phyloP scores from a whole-genome alignment of 2,797 vertebrate species.

The Erpetoichthys calabaricus region DNA sequence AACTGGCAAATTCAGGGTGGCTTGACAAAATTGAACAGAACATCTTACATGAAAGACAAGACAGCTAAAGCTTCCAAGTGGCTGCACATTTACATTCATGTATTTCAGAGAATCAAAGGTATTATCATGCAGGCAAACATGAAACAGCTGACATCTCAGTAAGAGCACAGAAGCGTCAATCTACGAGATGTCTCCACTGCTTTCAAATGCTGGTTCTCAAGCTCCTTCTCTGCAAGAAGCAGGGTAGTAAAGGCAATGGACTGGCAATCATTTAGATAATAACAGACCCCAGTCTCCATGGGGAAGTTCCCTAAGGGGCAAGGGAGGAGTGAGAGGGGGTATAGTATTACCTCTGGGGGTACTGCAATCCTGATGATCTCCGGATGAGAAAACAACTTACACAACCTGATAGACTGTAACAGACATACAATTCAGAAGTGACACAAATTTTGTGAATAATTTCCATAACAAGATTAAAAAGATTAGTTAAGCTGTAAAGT shows the following conservation, averaged over 20 bases:
- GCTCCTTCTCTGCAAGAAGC: constrained; percentile 1
- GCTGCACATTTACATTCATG: background rate
- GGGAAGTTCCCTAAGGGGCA: background rate
- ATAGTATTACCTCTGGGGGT: background rate
- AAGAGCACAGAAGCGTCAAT: constrained; percentile 2
- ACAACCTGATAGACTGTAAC: background rate
- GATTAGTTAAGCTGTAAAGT: too few relatives aligned
- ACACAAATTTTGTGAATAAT: background rate
- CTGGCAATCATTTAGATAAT: constrained; percentile 7
- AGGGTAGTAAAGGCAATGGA: constrained; percentile 1
- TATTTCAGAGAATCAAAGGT: constrained; percentile 2
- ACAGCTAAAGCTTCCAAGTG: background rate
- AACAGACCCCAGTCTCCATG: background rate
- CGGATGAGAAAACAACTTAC: background rate
- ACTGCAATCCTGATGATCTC: background rate
- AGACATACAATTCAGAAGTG: background rate
- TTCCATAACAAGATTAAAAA: too few relatives aligned
- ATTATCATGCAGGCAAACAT: background rate
- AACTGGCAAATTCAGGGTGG: too few relatives aligned
- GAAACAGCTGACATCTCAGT: background rate
- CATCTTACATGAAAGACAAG: too few relatives aligned
- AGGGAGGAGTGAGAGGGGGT: background rate
- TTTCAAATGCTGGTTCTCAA: constrained; percentile 3
- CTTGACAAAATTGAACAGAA: too few relatives aligned
- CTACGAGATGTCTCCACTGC: background rate